Conservation (phyloP, 2,888 invertebrate species). For the Aethes cnicana region DNA sequence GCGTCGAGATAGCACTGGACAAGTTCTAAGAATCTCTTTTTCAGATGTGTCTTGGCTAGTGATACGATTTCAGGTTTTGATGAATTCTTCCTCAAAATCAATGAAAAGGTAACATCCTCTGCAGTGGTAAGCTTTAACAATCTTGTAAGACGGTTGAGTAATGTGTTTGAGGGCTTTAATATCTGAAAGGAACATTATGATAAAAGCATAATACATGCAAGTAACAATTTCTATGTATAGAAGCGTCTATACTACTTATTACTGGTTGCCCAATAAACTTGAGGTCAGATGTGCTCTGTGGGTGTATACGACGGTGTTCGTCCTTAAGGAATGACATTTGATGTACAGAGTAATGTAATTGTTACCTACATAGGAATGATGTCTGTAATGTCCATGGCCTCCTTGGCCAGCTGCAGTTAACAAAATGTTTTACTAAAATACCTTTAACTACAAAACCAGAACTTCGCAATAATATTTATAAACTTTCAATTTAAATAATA, state of each 20-base stretch:
- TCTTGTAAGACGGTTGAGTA: slow-evolving; percentile 92
- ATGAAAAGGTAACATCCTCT: slow-evolving; percentile 95
- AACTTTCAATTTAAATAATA: too few relatives aligned
- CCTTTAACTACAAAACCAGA: slow-evolving; percentile 33
- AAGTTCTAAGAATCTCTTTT: slow-evolving; percentile 91
- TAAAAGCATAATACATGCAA: slow-evolving; percentile 32
- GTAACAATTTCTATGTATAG: slow-evolving; percentile 9
- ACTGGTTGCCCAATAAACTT: slow-evolving; percentile 24
- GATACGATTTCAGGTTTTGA: slow-evolving; percentile 88
- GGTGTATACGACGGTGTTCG: not conserved
- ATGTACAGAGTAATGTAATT: slow-evolving; percentile 43
- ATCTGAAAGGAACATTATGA: slow-evolving; percentile 80
- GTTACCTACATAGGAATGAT: slow-evolving; percentile 57
- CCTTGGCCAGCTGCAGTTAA: slow-evolving; percentile 62
- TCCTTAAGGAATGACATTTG: not conserved
- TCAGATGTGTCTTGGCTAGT: slow-evolving; percentile 89
- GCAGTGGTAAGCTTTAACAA: slow-evolving; percentile 92
- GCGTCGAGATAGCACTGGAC: slow-evolving; percentile 93
- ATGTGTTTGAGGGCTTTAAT: slow-evolving; percentile 89
- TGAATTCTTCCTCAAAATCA: slow-evolving; percentile 91
- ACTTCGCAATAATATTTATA: too few relatives aligned
- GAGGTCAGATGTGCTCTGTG: not conserved
- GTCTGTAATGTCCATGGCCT: slow-evolving; percentile 55
- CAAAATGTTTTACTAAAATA: slow-evolving; percentile 53
- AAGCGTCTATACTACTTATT: slow-evolving; percentile 13